Evolutionary conservation across 2,888 invertebrate species (phyloP).

Genomic region (Alsophila aescularia): DNA sequence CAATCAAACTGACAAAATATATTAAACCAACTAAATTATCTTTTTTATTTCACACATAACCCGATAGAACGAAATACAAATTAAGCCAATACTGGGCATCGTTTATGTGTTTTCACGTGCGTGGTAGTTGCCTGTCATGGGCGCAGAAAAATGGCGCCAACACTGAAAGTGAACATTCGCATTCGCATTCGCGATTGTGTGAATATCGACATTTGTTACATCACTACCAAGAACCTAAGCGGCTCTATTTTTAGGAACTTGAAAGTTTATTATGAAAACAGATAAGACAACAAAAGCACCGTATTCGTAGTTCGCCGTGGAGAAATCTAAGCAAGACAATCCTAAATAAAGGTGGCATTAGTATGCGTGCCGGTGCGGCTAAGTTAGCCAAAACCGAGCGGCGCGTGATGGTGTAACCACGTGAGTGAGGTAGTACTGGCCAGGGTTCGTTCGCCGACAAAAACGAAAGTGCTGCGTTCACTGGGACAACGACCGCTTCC

Average conservation of each 20-base stretch:
- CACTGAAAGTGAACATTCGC: too few relatives aligned
- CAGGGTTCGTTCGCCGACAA: constrained; percentile 83
- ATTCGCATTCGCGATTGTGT: too few relatives aligned
- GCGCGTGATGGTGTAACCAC: constrained; percentile 75
- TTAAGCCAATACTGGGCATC: too few relatives aligned
- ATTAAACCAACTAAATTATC: too few relatives aligned
- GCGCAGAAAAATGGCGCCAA: too few relatives aligned
- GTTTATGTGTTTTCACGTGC: too few relatives aligned
- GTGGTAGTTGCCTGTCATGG: too few relatives aligned
- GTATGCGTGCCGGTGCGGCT: constrained; percentile 73
- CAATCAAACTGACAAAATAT: too few relatives aligned
- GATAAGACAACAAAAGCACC: constrained; percentile 47
- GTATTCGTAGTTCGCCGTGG: constrained; percentile 45
- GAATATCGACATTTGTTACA: too few relatives aligned
- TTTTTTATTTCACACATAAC: too few relatives aligned
- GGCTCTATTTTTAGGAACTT: constrained; percentile 30
- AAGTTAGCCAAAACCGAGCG: constrained; percentile 73
- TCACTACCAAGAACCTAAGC: too few relatives aligned
- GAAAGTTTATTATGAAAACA: constrained; percentile 46
- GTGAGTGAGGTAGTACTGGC: constrained; percentile 78
- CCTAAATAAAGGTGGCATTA: constrained; percentile 66
- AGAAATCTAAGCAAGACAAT: constrained; percentile 76
- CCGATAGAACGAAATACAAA: too few relatives aligned
- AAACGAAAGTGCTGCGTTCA: constrained; percentile 83
- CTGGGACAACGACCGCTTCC: constrained; percentile 82